Evolutionary conservation across 2,797 vertebrate species (phyloP), one percentile per base, ranked within the genome.

Genomic region (Heteromormyrus szaboi): DNA sequence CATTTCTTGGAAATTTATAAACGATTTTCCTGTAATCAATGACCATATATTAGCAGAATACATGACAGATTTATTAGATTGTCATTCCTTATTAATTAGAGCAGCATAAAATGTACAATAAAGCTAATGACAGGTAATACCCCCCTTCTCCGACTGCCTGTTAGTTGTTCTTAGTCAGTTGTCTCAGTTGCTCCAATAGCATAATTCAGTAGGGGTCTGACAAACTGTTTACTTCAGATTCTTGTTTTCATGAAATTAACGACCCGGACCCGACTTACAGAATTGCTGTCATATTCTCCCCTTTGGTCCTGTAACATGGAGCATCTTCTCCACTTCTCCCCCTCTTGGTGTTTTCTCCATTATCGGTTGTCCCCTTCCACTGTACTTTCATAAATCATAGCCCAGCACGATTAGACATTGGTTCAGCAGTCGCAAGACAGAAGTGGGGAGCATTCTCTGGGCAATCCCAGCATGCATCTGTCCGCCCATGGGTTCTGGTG

Each of bases 231-330:
- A 91, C 94, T 94, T 94, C 93, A 89, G 91, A 92, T 90, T 91
- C 94, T 95, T 95, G 93, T 95, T 96, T 95, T 94, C 90, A 93
- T 91, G 93, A 94, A 19, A 29, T 59, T 84, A 76, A 54, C 7
- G 25, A 88, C 44, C 76, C n/a, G 5, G 8, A 25, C 25, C 41
- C 22, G 79, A 83, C 14, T 2, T 6, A 9, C 22, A 86, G 25
- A 17, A 86, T 33, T 29, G 4, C 9, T n/a, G 68, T 12, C 33
- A 17, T 17, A 6, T 37, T 33, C 68, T 41, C 12, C 29, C 68
- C 68, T 37, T 37, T 6, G 33, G 33, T 37, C 29, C 33, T 9
- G 29, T 76, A 76, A 76, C 29, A 17, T 76, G 68, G 29, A 41
- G 14, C 33, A 17, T 41, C 68, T 17, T 17, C 68, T 93, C 90